Evolutionary conservation across 2,797 vertebrate species (phyloP), one percentile per base, ranked within the genome.

Genomic region (Gobio occitaniae): DNA sequence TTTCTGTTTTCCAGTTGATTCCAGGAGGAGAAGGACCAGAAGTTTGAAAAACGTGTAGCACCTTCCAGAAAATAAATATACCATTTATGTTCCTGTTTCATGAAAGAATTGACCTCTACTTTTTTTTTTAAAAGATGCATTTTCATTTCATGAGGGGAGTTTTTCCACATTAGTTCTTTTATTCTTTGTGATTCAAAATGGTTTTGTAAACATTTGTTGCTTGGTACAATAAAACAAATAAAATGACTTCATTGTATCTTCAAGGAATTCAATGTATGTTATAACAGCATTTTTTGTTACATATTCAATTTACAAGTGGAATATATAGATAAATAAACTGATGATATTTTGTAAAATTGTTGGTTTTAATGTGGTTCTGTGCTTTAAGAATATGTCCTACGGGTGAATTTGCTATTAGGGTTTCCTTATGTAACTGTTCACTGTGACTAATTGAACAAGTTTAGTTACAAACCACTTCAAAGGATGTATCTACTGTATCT

Each of bases 11-110:
- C 17, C 91, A 99, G 98, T 95, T 99, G 87, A 97, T 99, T 91
- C 98, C 98, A 69, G 98, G 98, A 92, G 98, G 97, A 90, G 98
- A 99, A 96, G 98, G 98, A 85, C 98, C 98, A 70, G 98, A 99
- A 93, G 97, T 99, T 21, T 99, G 91, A 96, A 77, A 81, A 83
- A 88, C 2, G 6, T 66, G 38, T 74, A 16, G 56, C 36, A 69
- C 25, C n/a, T 50, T 17, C 11, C 56, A 59, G 52, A 82, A 21
- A 29, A 17, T 65, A n/a, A 38, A 17, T 52, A 16, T 2, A 82
- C 54, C 65, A 83, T 88, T 84, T 78, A 19, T 78, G 54, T 82
- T 84, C 21, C 77, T n/a, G 32, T 76, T 77, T 54, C 15, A n/a
- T 77, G 83, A 71, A 82, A 87, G 76, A 69, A 41, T 59, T 25